phyloP scores from a whole-genome alignment of 2,113 vertebrate genomes.

The Leucopsar rothschildi region DNA sequence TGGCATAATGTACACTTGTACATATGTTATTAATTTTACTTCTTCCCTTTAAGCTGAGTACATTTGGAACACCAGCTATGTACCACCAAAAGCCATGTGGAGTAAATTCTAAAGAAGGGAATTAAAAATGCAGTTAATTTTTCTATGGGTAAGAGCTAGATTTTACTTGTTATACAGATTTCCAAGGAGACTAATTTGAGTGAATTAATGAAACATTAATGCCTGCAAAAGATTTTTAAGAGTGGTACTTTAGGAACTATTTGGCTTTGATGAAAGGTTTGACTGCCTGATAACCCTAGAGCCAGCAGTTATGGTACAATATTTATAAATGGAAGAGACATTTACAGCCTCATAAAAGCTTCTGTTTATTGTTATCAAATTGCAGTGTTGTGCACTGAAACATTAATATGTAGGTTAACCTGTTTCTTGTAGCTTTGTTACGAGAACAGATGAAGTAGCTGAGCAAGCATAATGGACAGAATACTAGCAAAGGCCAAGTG shows the following conservation, averaged over 20 bases:
- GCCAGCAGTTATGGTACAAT: slow-evolving; percentile 57
- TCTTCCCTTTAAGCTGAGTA: background rate
- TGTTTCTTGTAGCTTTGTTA: slow-evolving; percentile 4
- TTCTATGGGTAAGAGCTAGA: background rate
- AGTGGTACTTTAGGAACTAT: slow-evolving; percentile 60
- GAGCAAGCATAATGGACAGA: background rate
- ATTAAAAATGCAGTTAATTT: slow-evolving; percentile 47
- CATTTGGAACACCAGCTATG: background rate
- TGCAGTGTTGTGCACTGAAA: slow-evolving; percentile 31
- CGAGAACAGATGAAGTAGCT: background rate
- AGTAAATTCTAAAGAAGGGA: background rate
- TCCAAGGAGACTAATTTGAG: slow-evolving; percentile 40
- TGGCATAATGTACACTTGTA: background rate
- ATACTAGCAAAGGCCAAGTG: background rate
- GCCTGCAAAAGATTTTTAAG: slow-evolving; percentile 53
- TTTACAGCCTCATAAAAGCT: slow-evolving; percentile 62
- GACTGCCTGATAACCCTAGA: slow-evolving; percentile 57
- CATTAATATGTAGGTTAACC: slow-evolving; percentile 52
- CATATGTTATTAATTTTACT: background rate
- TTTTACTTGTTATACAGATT: slow-evolving; percentile 34
- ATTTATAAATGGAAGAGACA: slow-evolving; percentile 63
- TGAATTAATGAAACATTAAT: slow-evolving; percentile 63
- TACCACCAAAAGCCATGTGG: background rate
- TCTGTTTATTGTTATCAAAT: slow-evolving; percentile 65
- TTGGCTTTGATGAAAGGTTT: slow-evolving; percentile 62